Conservation (phyloP, 2,888 invertebrate species). For the Troilus luridus region DNA sequence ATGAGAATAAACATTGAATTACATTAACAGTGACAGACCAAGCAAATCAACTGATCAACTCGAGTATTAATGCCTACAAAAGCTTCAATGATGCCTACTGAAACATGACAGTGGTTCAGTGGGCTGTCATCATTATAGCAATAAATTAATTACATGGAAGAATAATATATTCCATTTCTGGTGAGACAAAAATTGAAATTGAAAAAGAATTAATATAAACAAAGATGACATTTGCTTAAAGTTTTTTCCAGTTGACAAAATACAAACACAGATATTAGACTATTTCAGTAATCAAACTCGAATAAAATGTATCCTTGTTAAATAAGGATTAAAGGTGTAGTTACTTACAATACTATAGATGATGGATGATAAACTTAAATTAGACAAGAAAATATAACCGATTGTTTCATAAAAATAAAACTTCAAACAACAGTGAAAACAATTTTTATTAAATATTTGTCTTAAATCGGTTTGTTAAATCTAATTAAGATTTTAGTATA, state of each 20-base stretch:
- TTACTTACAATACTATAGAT: conserved; percentile 12
- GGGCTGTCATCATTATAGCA: neutral
- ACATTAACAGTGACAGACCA: neutral
- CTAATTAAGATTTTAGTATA: neutral
- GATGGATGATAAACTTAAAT: neutral
- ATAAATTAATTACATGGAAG: neutral
- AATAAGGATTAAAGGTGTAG: neutral
- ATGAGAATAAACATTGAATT: neutral
- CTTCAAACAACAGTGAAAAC: neutral
- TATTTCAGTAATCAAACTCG: neutral
- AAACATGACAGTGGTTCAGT: neutral
- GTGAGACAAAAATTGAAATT: neutral
- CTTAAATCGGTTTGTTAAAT: neutral
- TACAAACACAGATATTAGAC: neutral
- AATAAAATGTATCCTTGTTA: neutral
- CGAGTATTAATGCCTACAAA: neutral
- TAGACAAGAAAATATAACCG: neutral
- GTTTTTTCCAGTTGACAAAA: neutral
- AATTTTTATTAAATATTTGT: neutral
- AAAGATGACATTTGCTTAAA: neutral
- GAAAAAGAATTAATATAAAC: neutral
- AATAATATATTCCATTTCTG: neutral
- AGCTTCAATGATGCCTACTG: neutral
- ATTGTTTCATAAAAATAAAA: neutral
- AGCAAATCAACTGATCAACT: neutral